Evolutionary conservation across 2,797 vertebrate species (phyloP), one percentile per base, ranked within the genome.

Genomic region (Melanogrammus aeglefinus): DNA sequence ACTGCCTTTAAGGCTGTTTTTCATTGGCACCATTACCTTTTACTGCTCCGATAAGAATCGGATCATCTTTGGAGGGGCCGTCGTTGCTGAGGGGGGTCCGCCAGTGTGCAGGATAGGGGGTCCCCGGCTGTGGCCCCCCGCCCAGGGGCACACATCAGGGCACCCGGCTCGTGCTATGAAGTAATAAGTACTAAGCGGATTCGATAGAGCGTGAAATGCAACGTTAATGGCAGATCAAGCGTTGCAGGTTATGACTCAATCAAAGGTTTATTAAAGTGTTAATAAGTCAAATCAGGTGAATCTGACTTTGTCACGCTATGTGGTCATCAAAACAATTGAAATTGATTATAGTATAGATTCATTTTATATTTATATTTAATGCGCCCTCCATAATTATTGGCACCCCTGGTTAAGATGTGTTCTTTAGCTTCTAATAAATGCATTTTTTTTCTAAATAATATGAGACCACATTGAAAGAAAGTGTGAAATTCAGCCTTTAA

Each of bases 161-260:
- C 76, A 36, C 76, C 75, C 38, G 38, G 57, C 76, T 18, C 0
- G 72, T 47, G 66, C 12, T 31, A 21, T 47, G 72, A 84, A 82
- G 74, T 82, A 82, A 82, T 83, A 31, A 31, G 31, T 31, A 31
- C 18, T 79, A 71, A 86, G 76, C 69, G 38, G 33, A 85, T 83
- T 82, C 78, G 76, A 88, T 74, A 82, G 47, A 79, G 77, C 76
- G 73, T 83, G 24, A 84, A 85, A 86, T 77, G 79, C 18, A 39
- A 76, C 66, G 73, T 75, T 78, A 80, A 83, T 80, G 16, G 0
- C 24, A 72, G 63, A 87, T 79, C 70, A 80, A 31, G 14, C 4
- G 18, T 51, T 78, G 85, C 27, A 27, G 10, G 31, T 24, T 21
- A 29, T 75, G 18, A 51, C 1, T 29, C 5, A 71, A 13, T 29